Evolutionary conservation across 2,113 vertebrate genomes (phyloP).

Genomic region (Thryonomys swinderianus): DNA sequence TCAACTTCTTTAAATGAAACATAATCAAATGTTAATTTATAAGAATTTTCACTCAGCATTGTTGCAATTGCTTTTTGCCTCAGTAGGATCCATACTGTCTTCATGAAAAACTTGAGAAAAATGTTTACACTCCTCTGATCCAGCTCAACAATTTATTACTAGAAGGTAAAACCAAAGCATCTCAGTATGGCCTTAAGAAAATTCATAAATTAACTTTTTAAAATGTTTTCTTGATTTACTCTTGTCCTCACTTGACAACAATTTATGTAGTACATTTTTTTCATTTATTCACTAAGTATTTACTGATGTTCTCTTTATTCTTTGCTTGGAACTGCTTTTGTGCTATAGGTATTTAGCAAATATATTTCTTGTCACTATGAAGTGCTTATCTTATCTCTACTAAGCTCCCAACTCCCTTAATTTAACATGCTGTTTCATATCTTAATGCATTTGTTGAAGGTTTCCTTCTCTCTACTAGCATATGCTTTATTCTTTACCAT

Average conservation of each 20-base stretch:
- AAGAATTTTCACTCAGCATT: background rate
- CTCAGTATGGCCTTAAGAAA: background rate
- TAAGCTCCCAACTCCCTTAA: background rate
- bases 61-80: background rate
- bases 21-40: background rate
- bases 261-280: background rate
- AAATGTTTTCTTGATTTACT: background rate
- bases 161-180: background rate
- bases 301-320: background rate
- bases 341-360: background rate
- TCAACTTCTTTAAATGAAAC: background rate
- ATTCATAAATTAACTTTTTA: background rate
- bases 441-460: background rate
- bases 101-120: slow-evolving; percentile 11
- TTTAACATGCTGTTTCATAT: background rate
- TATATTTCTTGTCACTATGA: background rate
- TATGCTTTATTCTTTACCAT: background rate
- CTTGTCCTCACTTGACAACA: background rate
- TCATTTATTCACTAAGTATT: background rate
- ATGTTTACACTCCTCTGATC: rapidly evolving
- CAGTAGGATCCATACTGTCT: background rate
- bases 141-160: background rate
- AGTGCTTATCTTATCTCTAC: background rate
- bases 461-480: background rate
- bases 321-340: background rate